phyloP scores from a whole-genome alignment of 2,113 vertebrate species.

The Siniperca knerii region DNA sequence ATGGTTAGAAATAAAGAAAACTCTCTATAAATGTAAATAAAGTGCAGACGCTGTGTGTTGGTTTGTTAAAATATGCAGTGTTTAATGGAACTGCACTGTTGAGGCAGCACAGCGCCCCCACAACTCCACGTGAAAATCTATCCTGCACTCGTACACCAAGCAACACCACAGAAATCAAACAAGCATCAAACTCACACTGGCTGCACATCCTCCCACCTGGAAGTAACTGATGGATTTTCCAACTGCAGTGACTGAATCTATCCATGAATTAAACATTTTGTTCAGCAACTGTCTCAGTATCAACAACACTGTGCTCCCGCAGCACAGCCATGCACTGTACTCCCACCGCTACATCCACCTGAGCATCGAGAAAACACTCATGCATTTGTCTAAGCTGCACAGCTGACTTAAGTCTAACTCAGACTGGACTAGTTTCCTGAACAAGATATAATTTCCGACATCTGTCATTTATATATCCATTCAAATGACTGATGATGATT shows the following conservation, averaged over 20 bases:
- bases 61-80: neutral
- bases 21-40: neutral
- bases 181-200: conserved; percentile 20
- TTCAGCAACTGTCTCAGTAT: conserved; percentile 27
- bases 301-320: neutral
- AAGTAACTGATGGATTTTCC: conserved; percentile 27
- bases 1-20: neutral
- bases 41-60: neutral
- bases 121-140: conserved; percentile 2
- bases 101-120: neutral
- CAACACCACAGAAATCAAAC: conserved; percentile 25
- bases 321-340: neutral
- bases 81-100: neutral
- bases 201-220: conserved; percentile 56
- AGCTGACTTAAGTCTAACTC: neutral
- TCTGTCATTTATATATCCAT: neutral
- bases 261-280: conserved; percentile 54
- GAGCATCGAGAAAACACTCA: neutral
- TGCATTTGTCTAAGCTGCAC: neutral
- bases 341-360: neutral
- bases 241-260: conserved; percentile 10
- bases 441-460: neutral
- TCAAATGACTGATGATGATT: neutral
- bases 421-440: neutral
- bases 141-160: neutral